phyloP scores from a whole-genome alignment of 2,113 vertebrate genomes.

The Vicugna pacos region DNA sequence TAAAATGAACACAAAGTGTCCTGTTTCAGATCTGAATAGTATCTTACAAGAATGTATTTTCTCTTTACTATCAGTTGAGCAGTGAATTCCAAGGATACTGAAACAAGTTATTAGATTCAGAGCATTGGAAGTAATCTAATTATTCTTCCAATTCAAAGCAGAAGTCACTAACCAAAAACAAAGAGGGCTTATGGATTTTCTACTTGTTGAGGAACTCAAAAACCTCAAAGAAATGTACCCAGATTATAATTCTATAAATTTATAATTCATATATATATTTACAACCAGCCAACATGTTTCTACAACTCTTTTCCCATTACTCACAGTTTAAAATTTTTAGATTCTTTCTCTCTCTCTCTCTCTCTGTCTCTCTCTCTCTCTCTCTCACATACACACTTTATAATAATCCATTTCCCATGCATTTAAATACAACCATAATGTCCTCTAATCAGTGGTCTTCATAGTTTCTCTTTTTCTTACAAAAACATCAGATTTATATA shows the following conservation, averaged over 20 bases:
- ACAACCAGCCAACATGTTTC: background rate
- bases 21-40: background rate
- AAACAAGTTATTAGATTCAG: background rate
- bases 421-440: background rate
- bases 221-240: background rate
- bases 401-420: background rate
- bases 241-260: background rate
- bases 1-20: background rate
- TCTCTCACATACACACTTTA: background rate
- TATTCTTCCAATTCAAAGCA: background rate
- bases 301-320: background rate
- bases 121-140: background rate
- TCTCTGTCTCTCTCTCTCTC: too few species aligned
- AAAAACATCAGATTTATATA: background rate
- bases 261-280: background rate
- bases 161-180: background rate
- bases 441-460: background rate
- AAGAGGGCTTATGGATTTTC: background rate
- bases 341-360: accelerated
- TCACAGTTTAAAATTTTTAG: background rate
- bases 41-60: background rate
- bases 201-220: background rate
- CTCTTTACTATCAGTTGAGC: too few species aligned
- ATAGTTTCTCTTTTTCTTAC: background rate
- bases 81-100: too few species aligned